Evolutionary conservation across 2,113 vertebrate genomes (phyloP).

Genomic region (Sorex fumeus): DNA sequence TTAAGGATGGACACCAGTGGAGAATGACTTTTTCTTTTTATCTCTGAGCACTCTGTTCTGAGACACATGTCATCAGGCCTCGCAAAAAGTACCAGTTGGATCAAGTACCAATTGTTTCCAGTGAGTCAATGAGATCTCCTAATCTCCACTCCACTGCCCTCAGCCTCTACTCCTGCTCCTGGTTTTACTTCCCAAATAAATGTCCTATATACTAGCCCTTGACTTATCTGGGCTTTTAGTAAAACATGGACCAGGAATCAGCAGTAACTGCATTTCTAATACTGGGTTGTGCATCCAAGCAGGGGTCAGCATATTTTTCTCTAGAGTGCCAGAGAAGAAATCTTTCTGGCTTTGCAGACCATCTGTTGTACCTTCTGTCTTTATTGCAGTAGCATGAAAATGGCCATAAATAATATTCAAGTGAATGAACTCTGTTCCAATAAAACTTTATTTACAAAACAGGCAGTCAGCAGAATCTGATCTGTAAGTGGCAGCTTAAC

Average conservation of each 20-base stretch:
- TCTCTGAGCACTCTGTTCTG: conserved; percentile 5
- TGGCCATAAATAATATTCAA: neutral
- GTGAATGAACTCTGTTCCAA: conserved; percentile 32
- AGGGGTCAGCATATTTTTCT: conserved; percentile 3
- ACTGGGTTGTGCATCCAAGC: neutral
- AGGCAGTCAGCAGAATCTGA: neutral
- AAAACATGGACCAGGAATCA: neutral
- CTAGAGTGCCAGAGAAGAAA: conserved; percentile 11
- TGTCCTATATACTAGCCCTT: neutral
- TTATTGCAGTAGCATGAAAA: neutral
- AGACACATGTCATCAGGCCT: neutral
- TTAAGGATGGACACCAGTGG: neutral
- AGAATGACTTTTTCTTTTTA: neutral
- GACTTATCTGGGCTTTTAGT: conserved; percentile 22
- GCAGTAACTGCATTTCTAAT: neutral
- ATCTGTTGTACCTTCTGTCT: neutral
- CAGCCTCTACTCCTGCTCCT: neutral
- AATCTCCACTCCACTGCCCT: neutral
- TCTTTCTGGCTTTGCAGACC: conserved; percentile 44
- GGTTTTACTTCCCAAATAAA: conserved; percentile 18
- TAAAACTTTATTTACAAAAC: conserved; percentile 37
- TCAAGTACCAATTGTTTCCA: neutral
- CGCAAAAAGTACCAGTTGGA: neutral
- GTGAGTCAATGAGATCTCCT: neutral
- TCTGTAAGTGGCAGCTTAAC: neutral